Evolutionary conservation across 2,888 invertebrate genomes (phyloP).

Genomic region (Agonopterix heracliana): DNA sequence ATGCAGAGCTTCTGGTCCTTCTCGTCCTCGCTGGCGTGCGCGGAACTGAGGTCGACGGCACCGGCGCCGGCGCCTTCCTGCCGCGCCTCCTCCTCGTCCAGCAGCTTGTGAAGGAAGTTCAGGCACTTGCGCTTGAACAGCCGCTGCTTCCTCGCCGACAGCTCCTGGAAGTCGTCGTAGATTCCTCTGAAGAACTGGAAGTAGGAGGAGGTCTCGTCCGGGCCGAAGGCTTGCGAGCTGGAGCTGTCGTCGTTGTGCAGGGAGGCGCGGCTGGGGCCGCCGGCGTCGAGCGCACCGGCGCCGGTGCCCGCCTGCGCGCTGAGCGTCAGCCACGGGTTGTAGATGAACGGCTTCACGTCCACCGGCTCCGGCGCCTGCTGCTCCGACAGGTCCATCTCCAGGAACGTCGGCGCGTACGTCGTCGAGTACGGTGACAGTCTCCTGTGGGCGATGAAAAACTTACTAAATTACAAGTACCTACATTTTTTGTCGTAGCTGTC

Average conservation of each 20-base stretch:
- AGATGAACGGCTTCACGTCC: conserved; percentile 25
- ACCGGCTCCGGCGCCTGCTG: conserved; percentile 8
- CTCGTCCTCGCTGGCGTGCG: conserved; percentile 16
- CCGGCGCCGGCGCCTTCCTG: conserved; percentile 10
- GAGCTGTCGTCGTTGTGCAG: conserved; percentile 21
- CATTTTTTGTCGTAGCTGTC: too few relatives aligned
- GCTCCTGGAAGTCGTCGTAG: conserved; percentile 51
- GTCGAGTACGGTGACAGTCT: conserved; percentile 36
- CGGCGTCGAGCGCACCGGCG: conserved; percentile 5
- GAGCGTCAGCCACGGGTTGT: conserved; percentile 25
- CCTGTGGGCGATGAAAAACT: conserved; percentile 19
- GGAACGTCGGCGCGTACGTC: conserved; percentile 31
- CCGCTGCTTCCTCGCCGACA: conserved; percentile 41
- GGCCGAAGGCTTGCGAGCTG: conserved; percentile 36
- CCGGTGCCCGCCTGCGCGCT: conserved; percentile 10
- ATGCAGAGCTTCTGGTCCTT: conserved; percentile 12
- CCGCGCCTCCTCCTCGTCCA: conserved; percentile 46
- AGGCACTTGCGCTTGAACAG: conserved; percentile 55
- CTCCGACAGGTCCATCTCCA: conserved; percentile 27
- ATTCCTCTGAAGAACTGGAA: conserved; percentile 66
- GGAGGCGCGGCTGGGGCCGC: conserved; percentile 22
- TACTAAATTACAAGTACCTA: too few relatives aligned
- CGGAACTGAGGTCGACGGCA: conserved; percentile 26
- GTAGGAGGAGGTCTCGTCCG: conserved; percentile 55
- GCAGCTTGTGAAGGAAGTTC: conserved; percentile 44